These are phyloP conservation scores for Orthonevra nobilis DNA, from an alignment of 2,888 invertebrate species.

Conservation along the genomic window DNA sequence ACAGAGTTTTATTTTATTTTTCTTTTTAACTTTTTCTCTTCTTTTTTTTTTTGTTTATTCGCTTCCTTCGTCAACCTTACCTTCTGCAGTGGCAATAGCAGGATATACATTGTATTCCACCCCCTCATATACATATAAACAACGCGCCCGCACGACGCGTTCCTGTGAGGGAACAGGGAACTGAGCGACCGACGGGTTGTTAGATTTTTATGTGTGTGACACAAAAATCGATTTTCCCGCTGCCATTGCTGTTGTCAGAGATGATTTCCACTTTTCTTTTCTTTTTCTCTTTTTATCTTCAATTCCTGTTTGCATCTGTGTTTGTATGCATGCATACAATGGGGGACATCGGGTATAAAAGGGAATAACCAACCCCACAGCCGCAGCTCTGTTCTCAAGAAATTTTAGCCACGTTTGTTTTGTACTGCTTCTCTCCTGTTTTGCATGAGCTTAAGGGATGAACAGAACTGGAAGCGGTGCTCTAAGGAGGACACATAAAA, in stretches of 20 bases:
- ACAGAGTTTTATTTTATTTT: too few species aligned
- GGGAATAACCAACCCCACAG: constrained; percentile 21
- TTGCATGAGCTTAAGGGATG: constrained; percentile 68
- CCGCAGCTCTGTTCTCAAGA: too few species aligned
- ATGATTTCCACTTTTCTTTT: constrained; percentile 71
- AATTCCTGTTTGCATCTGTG: constrained; percentile 55
- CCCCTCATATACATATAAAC: constrained; percentile 64
- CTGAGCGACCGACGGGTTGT: constrained; percentile 26
- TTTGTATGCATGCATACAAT: constrained; percentile 30
- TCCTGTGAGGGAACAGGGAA: background rate
- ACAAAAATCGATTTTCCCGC: constrained; percentile 74
- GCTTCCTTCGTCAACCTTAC: constrained; percentile 23
- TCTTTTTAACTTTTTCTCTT: constrained; percentile 51
- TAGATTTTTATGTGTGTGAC: constrained; percentile 73
- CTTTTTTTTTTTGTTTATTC: constrained; percentile 26
- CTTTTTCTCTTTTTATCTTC: constrained; percentile 47
- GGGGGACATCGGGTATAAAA: background rate
- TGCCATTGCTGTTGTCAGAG: constrained; percentile 74
- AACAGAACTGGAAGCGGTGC: too few species aligned
- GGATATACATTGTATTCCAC: constrained; percentile 59
- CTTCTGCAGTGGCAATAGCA: constrained; percentile 69
- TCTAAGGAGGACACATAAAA: too few species aligned
- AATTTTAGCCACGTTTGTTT: constrained; percentile 29
- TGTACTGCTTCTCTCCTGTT: constrained; percentile 38
- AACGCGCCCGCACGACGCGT: constrained; percentile 38